Base-by-base conservation (phyloP, 1,140 invertebrate species). In the Dendroctonus ponderosae region DNA sequence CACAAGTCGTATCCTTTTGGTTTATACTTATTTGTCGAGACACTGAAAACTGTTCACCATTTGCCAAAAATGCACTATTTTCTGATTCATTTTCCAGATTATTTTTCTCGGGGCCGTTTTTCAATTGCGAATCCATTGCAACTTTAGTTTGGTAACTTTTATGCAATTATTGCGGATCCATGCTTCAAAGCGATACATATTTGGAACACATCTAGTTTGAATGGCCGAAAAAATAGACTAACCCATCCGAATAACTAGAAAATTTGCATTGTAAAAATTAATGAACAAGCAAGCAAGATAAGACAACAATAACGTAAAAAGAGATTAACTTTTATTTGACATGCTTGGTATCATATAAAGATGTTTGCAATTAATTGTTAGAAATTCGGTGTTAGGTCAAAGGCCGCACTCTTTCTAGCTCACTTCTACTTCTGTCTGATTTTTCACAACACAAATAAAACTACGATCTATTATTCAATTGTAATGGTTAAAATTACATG, bases 1-100 rank as follows among this genome's bases (percentile, higher is more conserved):
- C 87, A 74, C 87, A 88, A 0, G 81, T 79, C 0, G 85, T 87
- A 42, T 88, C 86, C 56, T 87, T 44, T 26, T 11, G 15, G 37
- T 63, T 46, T 38, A 63, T 54, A 44, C 40, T 54, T 44, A 63
- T 54, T 53, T 63, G 26, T 4, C 37, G 7, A 6, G 40, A n/a
- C 51, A 54, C 40, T 62, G 39, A 12, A 38, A 48, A 37, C 5
- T 46, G 14, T 12, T 59, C 15, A 48, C 57, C 42, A 59, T 59
- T 48, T 48, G 6, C 4, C 26, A 59, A 37, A 37, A 59, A 59
- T 11, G 43, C 57, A 26, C 42, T 59, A 11, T 15, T 37, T 39
- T 59, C 57, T n/a, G 46, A 1, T 26, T 26, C 26, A 26, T 26
- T 26, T 26, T 26, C 26, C 44, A 59, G 8, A 42, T 59, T 48